Evolutionary conservation across 2,113 vertebrate genomes (phyloP), one percentile per base, ranked within the genome.

Genomic region (Phaetusa simplex): DNA sequence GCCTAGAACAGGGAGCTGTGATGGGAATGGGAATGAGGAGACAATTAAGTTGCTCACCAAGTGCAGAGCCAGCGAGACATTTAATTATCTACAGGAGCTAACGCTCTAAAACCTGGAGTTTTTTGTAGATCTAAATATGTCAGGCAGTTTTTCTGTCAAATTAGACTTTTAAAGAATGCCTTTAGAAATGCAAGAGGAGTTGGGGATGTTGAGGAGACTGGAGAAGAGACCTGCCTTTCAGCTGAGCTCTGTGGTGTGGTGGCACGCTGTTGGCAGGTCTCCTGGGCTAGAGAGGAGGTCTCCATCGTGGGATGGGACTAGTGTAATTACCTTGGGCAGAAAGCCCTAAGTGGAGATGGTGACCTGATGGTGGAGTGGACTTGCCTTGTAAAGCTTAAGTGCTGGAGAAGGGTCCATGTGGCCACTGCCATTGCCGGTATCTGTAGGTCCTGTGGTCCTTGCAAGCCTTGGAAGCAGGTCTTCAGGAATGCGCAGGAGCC

Each of bases 11-110:
- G 65, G 90, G 91, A 95, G 81, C 85, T 95, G 96, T 97, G 97
- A 95, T 84, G 86, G 89, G 96, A 97, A 97, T 94, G 96, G 86
- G 87, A 97, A 97, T 85, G 94, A 97, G 89, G 50, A 97, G 86
- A 96, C 95, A 97, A 97, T 96, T 97, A 98, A 97, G 90, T 96
- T 0, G 3, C 95, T 97, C 95, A 73, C 96, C 66, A 88, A 96
- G 87, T 61, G 67, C 94, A 92, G 92, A 95, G 81, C 82, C 90
- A 86, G 90, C 5, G 47, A 96, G 90, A 96, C 83, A 86, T 94
- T 95, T 97, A 97, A 97, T 97, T 97, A 97, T 96, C 67, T 64
- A 71, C 42, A 67, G 86, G 89, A 97, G 82, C 85, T 86, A 59
- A 79, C 0, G 1, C 93, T 95, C 87, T 82, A 86, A 97, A 96